Base-by-base conservation (phyloP, 92 coral and sea anemone genomes). In the Zoanthus gigantus region DNA sequence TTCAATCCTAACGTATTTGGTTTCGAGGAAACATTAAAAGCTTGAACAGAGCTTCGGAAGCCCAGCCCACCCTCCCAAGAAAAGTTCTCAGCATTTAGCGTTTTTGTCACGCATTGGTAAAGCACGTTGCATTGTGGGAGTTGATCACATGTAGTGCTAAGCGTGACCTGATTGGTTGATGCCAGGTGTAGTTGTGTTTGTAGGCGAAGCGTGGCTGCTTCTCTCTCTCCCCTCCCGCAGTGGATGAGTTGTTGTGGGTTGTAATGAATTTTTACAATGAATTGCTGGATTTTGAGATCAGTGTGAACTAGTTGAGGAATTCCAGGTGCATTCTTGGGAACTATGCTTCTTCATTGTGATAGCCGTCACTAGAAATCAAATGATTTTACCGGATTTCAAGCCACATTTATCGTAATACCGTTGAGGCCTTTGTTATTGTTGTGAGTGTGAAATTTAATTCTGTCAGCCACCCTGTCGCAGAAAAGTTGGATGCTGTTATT, bases 141-240 rank as follows among this genome's bases (percentile, higher is more conserved):
- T 23, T 63, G 16, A n/a, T 71, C 94, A 91, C 94, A 91, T 91
- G 94, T 83, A 60, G 29, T 6, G 32, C 30, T 77, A 42, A 29
- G 65, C 68, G 13, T 12, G 46, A 60, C 73, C 42, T 91, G 89
- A 91, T 91, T 78, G 92, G 94, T 75, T 34, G 15, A 71, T 9
- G 11, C 8, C 10, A 45, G 44, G 58, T 12, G 44, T 45, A 54
- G 89, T 44, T 83, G 58, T n/a, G 77, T 56, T 77, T 73, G 91
- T 48, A 56, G 83, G 65, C 89, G 89, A 86, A 71, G 86, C 94
- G 94, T 89, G 91, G 91, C 89, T 91, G 81, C 82, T 83, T 87
- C 79, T 79, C 74, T 94, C 94, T 91, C 93, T 88, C 95, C 98
- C 98, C 98, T 91, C 98, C 94, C 91, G 93, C 87, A 88, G 76